Conservation (phyloP, 2,113 vertebrate genomes). For the Nerophis lumbriciformis region DNA sequence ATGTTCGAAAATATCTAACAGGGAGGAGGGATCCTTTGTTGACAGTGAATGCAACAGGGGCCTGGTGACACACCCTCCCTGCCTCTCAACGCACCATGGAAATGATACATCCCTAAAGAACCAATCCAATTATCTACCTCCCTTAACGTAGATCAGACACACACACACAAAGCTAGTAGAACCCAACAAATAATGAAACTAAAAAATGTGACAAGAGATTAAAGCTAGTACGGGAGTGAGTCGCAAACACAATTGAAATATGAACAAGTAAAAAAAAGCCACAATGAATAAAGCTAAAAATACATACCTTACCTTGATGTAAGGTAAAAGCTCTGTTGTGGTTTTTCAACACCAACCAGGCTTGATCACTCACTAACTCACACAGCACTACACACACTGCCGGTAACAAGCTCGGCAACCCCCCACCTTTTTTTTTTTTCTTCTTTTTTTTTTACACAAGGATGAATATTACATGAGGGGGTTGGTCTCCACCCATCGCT, state of each 20-base stretch:
- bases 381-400: constrained; percentile 55
- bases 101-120: constrained; percentile 18
- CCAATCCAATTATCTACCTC: constrained; percentile 30
- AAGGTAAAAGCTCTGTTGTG: constrained; percentile 16
- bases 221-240: background rate
- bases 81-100: constrained; percentile 52
- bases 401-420: constrained; percentile 49
- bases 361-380: constrained; percentile 30
- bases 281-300: background rate
- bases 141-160: constrained; percentile 6
- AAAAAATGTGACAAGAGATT: constrained; percentile 3
- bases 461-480: constrained; percentile 72
- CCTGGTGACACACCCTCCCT: constrained; percentile 70
- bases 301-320: constrained; percentile 43
- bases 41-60: constrained; percentile 38
- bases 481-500: constrained; percentile 50
- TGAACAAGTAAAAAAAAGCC: background rate
- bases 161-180: constrained; percentile 5
- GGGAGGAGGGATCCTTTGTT: constrained; percentile 61
- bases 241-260: background rate
- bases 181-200: constrained; percentile 1
- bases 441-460: constrained; percentile 21
- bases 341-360: constrained; percentile 19
- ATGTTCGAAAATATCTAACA: background rate
- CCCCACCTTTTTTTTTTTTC: constrained; percentile 22